Conservation (phyloP, 2,797 vertebrate genomes). For the Sparus aurata region DNA sequence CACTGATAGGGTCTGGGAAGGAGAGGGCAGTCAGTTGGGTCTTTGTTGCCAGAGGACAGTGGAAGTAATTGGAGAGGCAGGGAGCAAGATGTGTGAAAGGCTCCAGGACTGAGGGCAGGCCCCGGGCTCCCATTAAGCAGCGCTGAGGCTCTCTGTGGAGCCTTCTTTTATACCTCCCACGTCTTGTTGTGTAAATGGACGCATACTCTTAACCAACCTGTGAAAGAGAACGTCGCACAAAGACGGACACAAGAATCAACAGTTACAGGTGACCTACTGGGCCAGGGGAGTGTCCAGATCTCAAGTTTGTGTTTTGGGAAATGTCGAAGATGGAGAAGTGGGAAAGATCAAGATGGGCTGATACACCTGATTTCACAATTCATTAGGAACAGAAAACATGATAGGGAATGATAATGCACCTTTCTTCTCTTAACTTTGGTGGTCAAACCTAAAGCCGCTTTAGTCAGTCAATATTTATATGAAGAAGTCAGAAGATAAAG, state of each 20-base stretch:
- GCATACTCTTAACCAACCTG: constrained; percentile 74
- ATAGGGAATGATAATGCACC: background rate
- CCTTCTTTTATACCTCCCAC: constrained; percentile 81
- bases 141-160: constrained; percentile 74
- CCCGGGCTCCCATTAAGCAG: constrained; percentile 83
- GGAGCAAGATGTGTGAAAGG: constrained; percentile 87
- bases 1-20: constrained; percentile 85
- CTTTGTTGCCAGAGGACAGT: constrained; percentile 88
- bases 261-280: constrained; percentile 62
- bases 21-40: constrained; percentile 84
- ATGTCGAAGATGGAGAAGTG: constrained; percentile 45
- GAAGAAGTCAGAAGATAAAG: no score
- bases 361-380: background rate
- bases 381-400: constrained; percentile 30
- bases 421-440: background rate
- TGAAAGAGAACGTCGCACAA: constrained; percentile 75
- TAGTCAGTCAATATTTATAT: no score
- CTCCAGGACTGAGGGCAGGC: constrained; percentile 76
- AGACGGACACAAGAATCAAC: constrained; percentile 64
- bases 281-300: constrained; percentile 49
- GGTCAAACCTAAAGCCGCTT: background rate
- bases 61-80: constrained; percentile 85
- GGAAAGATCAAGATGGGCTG: constrained; percentile 37
- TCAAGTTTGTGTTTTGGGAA: constrained; percentile 61
- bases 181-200: constrained; percentile 86